Percentiles rank a stretch among this genome's conserved stretches.
Evolutionary conservation across 2,113 vertebrate species (phyloP).

Genomic region (Ictalurus furcatus): DNA sequence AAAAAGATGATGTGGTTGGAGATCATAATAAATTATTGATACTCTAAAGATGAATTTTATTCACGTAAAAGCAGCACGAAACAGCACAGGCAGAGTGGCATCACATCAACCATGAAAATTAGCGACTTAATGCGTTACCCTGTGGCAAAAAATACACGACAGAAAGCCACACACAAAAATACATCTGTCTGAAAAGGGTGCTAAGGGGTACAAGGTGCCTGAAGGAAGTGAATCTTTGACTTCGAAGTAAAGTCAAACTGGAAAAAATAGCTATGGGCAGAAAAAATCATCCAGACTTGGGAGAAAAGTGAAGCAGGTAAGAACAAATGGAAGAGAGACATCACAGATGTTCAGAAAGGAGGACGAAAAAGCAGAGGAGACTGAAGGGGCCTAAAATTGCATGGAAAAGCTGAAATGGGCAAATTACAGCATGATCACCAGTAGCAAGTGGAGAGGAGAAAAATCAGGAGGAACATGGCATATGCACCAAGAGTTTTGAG

Average conservation of each 20-base stretch:
- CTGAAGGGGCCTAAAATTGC: background rate
- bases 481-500: background rate
- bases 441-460: background rate
- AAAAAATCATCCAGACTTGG: slow-evolving; percentile 7
- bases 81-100: slow-evolving; percentile 19
- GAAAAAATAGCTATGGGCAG: background rate
- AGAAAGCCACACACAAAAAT: slow-evolving; percentile 2
- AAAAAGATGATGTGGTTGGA: background rate
- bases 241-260: slow-evolving; percentile 1
- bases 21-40: slow-evolving; percentile 6
- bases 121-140: slow-evolving; percentile 4
- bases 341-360: background rate
- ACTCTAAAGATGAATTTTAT: slow-evolving; percentile 15
- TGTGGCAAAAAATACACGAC: slow-evolving; percentile 3
- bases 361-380: background rate
- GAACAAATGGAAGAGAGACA: background rate
- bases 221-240: slow-evolving; percentile 18
- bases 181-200: slow-evolving; percentile 7
- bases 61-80: slow-evolving; percentile 2
- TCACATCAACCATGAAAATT: slow-evolving; percentile 23
- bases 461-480: background rate
- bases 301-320: background rate
- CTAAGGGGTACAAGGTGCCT: slow-evolving; percentile 4
- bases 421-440: slow-evolving; percentile 14
- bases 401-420: slow-evolving; percentile 24